These are phyloP conservation scores for Selenia dentaria DNA, from an alignment of 2,888 invertebrate species.

Conservation along the genomic window DNA sequence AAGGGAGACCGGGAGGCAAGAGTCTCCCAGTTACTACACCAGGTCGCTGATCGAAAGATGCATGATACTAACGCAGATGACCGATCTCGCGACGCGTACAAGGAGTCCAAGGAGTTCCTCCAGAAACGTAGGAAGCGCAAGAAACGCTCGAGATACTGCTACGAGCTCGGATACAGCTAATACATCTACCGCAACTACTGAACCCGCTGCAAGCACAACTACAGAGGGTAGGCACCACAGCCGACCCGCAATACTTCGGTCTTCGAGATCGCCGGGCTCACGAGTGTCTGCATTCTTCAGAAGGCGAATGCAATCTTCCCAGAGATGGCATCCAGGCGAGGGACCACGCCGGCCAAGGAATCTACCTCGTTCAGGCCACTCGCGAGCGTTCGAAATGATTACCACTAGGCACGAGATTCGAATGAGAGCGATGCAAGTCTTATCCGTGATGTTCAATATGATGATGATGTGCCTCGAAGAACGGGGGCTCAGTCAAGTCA, in stretches of 20 bases:
- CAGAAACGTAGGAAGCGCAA: conserved; percentile 6
- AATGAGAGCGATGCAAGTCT: conserved; percentile 78
- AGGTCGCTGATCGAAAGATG: conserved; percentile 72
- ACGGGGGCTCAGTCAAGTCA: conserved; percentile 71
- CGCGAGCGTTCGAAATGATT: conserved; percentile 67
- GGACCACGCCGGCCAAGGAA: conserved; percentile 59
- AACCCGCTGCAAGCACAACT: neutral
- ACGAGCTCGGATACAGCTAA: conserved; percentile 1
- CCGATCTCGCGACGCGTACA: conserved; percentile 51
- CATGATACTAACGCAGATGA: conserved; percentile 63
- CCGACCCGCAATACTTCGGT: conserved; percentile 5
- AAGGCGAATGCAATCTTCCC: conserved; percentile 53
- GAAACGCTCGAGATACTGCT: neutral
- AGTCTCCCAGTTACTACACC: conserved; percentile 67
- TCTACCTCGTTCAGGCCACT: conserved; percentile 52
- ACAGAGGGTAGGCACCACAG: neutral
- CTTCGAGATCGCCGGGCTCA: conserved; percentile 4
- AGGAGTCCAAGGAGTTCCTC: conserved; percentile 1
- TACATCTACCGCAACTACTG: conserved; percentile 1
- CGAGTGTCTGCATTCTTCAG: conserved; percentile 48
- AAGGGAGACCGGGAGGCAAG: conserved; percentile 70
- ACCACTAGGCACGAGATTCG: conserved; percentile 76
- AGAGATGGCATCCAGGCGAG: conserved; percentile 66
- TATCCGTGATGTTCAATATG: conserved; percentile 81
- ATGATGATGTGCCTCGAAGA: conserved; percentile 82